Conservation (phyloP, 2,888 invertebrate species). For the Metopia argyrocephala region DNA sequence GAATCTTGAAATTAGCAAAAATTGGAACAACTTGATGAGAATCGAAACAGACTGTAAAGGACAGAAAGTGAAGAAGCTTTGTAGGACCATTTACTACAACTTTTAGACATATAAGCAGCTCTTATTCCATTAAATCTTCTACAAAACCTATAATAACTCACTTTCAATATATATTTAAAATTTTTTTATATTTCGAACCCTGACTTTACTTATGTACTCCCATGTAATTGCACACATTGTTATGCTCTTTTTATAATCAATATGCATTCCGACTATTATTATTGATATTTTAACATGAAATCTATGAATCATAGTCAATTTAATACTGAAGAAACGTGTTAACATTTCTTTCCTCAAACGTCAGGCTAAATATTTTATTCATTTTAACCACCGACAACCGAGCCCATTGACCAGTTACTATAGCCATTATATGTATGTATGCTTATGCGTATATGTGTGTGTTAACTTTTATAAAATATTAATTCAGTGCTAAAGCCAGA, state of each 20-base stretch:
- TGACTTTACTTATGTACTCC: neutral
- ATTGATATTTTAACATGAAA: conserved; percentile 57
- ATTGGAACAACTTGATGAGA: too few relatives aligned
- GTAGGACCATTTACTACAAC: too few relatives aligned
- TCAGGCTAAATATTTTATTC: conserved; percentile 24
- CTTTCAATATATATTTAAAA: too few relatives aligned
- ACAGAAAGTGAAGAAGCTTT: too few relatives aligned
- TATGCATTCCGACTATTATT: conserved; percentile 52
- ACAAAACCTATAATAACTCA: too few relatives aligned
- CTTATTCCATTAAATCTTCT: too few relatives aligned
- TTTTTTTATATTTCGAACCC: neutral
- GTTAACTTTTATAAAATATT: conserved; percentile 1
- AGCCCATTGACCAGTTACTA: conserved; percentile 56
- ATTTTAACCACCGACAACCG: conserved; percentile 48
- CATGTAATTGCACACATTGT: too few relatives aligned
- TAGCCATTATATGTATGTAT: too few relatives aligned
- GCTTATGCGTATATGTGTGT: neutral
- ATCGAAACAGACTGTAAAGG: too few relatives aligned
- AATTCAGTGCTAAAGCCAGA: conserved; percentile 4
- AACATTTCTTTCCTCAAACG: conserved; percentile 64
- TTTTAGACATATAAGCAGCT: too few relatives aligned
- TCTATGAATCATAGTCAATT: conserved; percentile 63
- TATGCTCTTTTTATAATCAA: conserved; percentile 39
- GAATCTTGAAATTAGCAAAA: too few relatives aligned
- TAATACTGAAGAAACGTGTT: conserved; percentile 60